Evolutionary conservation across 2,113 vertebrate species (phyloP), one percentile per base, ranked within the genome.

Genomic region (Seriola aureovittata): DNA sequence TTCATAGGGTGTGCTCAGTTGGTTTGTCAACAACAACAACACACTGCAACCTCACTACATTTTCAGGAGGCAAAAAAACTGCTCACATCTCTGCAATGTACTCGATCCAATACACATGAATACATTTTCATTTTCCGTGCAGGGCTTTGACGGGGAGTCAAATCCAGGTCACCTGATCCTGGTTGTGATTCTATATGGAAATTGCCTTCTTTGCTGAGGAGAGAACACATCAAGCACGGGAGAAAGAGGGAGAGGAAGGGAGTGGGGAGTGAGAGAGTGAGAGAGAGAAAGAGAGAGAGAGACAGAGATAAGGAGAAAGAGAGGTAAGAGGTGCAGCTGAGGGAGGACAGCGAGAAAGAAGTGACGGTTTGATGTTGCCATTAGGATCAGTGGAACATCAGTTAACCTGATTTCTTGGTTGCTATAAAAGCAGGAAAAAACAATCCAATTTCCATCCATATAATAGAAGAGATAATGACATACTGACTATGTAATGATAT

Each of bases 121-220:
- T 88, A 88, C 82, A 77, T 90, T 92, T 92, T 89, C 86, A 92
- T 93, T 92, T 94, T 90, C 85, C 57, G 71, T 85, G 79, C 81
- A 75, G 78, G 69, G 76, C 82, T 90, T 91, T 89, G 90, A 93
- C 85, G 73, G 75, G 78, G 89, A 94, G 94, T 94, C 94, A 94
- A 93, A 92, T 90, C 88, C 92, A 91, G 94, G 93, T 94, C 94
- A 94, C 89, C 89, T 89, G 92, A 94, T 92, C 87, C 84, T 89
- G 88, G 86, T 86, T 90, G 91, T 86, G 92, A 93, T 92, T 94
- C 89, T 92, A 83, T 93, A 94, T 93, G 93, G 88, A 94, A 93
- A 94, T 93, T 93, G 89, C 87, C 85, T 90, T 86, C 89, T 93
- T 91, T 92, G 88, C 86, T 64, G 90, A 81, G 66, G 84, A 91